Evolutionary conservation across 2,797 vertebrate species (phyloP).

Genomic region (Darevskia nairensis): DNA sequence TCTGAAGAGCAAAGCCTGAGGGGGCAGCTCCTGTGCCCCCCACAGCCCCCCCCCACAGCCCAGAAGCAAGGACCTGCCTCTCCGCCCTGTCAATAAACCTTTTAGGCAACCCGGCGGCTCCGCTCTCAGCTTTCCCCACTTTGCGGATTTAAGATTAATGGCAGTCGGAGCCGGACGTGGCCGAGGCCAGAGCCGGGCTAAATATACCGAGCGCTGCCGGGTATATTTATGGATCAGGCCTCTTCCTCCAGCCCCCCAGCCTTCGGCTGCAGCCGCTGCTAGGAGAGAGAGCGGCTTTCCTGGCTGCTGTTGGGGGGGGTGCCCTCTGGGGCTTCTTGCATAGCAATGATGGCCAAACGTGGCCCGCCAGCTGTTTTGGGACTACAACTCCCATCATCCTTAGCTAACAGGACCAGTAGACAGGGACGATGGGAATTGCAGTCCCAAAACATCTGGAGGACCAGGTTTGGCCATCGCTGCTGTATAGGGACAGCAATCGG

Average conservation of each 20-base stretch:
- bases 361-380: too few species aligned
- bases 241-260: not conserved
- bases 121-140: not conserved
- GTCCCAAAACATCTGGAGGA: too few species aligned
- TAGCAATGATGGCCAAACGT: too few species aligned
- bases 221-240: not conserved
- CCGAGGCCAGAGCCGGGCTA: not conserved
- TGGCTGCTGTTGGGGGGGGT: accelerated
- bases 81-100: not conserved
- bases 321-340: not conserved
- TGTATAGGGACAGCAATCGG: too few species aligned
- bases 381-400: too few species aligned
- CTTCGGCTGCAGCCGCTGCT: not conserved
- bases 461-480: too few species aligned
- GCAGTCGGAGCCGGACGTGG: not conserved
- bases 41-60: too few species aligned
- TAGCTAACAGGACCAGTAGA: too few species aligned
- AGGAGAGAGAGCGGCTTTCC: too few species aligned
- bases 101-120: not conserved
- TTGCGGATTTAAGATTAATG: too few species aligned
- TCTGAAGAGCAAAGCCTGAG: too few species aligned
- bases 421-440: too few species aligned
- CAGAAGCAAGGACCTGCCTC: not conserved
- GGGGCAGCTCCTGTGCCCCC: not conserved
- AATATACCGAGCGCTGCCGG: not conserved